Percentiles rank a stretch among this genome's conserved stretches.
Evolutionary conservation across 1,140 invertebrate genomes (phyloP).

Genomic region (Apis florea): DNA sequence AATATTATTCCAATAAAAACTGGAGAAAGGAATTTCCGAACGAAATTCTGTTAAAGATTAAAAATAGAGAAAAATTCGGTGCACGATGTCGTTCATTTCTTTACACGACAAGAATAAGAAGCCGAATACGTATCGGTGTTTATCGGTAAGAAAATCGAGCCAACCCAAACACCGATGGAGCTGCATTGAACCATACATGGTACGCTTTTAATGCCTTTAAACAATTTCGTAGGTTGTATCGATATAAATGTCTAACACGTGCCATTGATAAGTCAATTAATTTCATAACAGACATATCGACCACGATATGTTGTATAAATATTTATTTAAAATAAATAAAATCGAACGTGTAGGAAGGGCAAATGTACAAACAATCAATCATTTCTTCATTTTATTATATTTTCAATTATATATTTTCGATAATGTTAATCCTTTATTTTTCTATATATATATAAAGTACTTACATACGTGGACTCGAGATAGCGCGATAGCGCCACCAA

Average conservation of each 20-base stretch:
- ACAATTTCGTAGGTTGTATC: neutral
- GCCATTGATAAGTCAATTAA: neutral
- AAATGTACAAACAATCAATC: no score
- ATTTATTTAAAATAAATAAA: conserved; percentile 6
- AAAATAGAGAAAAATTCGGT: neutral
- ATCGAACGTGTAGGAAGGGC: no score
- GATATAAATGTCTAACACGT: neutral
- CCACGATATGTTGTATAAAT: neutral
- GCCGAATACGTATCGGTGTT: conserved; percentile 6
- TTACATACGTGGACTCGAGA: neutral
- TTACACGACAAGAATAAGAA: conserved; percentile 31
- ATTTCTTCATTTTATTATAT: no score
- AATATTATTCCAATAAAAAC: neutral
- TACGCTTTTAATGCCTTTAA: conserved; percentile 51
- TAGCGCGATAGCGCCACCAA: neutral
- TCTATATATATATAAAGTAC: neutral
- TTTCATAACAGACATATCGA: neutral
- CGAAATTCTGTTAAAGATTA: neutral
- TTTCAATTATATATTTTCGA: no score
- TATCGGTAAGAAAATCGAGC: conserved; percentile 38
- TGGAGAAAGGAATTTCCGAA: neutral
- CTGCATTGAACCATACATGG: conserved; percentile 65
- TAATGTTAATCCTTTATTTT: no score
- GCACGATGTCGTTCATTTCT: conserved; percentile 59
- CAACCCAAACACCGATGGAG: conserved; percentile 63